These are phyloP conservation scores for Torymus texanus DNA, from an alignment of 2,888 invertebrate species.

Conservation along the genomic window DNA sequence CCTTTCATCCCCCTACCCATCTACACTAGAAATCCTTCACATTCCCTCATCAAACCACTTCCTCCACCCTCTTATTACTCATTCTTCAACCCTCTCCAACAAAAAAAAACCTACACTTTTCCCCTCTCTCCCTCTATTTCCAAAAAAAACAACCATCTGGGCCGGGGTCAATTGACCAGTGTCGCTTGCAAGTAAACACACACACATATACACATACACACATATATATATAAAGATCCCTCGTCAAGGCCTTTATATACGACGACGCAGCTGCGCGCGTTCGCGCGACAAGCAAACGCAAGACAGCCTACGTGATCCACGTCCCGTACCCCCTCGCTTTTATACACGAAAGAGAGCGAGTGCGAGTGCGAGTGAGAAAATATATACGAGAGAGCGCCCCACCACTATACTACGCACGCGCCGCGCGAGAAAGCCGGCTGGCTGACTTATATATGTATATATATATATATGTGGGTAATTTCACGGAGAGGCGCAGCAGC, in stretches of 20 bases:
- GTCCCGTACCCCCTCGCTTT: constrained; percentile 30
- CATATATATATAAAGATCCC: not conserved
- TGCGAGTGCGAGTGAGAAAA: not conserved
- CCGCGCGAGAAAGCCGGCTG: not conserved
- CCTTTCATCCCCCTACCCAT: too few relatives aligned
- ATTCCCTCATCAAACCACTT: too few relatives aligned
- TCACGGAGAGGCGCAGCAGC: too few relatives aligned
- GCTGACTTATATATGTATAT: too few relatives aligned
- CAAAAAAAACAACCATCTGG: not conserved
- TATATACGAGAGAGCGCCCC: constrained; percentile 15
- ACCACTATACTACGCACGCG: not conserved
- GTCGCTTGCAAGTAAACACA: not conserved
- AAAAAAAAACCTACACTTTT: too few relatives aligned
- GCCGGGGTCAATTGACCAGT: constrained; percentile 13
- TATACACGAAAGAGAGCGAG: not conserved
- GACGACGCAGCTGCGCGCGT: not conserved
- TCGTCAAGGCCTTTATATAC: not conserved
- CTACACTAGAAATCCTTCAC: too few relatives aligned
- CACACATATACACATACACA: not conserved
- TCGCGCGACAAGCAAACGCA: not conserved
- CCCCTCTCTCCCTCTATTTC: too few relatives aligned
- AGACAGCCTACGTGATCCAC: constrained; percentile 40
- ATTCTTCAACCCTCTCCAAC: too few relatives aligned
- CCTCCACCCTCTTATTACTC: too few relatives aligned
- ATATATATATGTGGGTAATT: constrained; percentile 47